Conservation (phyloP, 2,113 vertebrate species). For the Phalacrocorax aristotelis region DNA sequence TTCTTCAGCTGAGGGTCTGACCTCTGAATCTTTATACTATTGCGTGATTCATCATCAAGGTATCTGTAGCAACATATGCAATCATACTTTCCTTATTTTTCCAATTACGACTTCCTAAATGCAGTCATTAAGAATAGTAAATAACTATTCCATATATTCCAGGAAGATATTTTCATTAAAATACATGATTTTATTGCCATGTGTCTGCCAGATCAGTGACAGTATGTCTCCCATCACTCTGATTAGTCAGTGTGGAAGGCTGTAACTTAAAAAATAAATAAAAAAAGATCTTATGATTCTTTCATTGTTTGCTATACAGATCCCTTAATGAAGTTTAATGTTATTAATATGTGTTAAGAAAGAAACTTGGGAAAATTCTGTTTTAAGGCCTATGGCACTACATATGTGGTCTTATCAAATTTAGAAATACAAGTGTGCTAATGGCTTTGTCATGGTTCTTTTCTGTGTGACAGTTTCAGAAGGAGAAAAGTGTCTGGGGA, state of each 20-base stretch:
- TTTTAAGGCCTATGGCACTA: neutral
- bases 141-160: neutral
- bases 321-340: neutral
- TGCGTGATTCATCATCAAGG: accelerated
- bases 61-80: neutral
- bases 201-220: neutral
- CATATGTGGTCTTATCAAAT: neutral
- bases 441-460: neutral
- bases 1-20: neutral
- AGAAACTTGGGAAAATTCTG: neutral
- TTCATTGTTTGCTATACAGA: neutral
- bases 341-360: neutral
- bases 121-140: neutral
- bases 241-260: neutral
- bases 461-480: neutral
- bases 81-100: neutral
- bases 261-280: neutral
- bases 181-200: neutral
- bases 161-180: neutral
- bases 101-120: neutral
- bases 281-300: neutral
- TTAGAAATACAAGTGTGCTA: neutral
- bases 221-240: neutral
- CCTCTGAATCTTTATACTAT: neutral
- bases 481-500: neutral